Conservation (phyloP, 2,888 invertebrate genomes). For the Ecliptopera silaceata region DNA sequence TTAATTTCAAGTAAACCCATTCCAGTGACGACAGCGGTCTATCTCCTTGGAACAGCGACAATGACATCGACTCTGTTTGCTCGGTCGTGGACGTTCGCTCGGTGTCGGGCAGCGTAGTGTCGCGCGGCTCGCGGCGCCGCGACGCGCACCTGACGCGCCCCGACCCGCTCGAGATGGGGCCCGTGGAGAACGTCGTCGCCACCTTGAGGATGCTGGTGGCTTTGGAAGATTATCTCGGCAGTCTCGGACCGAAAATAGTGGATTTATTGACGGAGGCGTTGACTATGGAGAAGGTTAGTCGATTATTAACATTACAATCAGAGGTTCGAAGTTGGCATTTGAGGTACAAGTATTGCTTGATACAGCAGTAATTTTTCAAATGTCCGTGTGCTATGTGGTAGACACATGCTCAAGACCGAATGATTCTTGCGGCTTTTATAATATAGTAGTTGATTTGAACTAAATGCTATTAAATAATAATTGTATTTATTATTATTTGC, state of each 20-base stretch:
- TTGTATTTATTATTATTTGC: too few species aligned
- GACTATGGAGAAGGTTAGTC: conserved; percentile 87
- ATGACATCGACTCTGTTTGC: conserved; percentile 56
- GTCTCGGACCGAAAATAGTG: conserved; percentile 90
- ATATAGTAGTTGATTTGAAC: too few species aligned
- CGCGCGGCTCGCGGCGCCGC: conserved; percentile 29
- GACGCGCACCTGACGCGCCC: conserved; percentile 16
- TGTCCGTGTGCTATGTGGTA: too few species aligned
- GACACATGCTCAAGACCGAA: too few species aligned
- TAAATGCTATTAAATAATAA: too few species aligned
- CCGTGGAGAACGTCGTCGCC: conserved; percentile 84
- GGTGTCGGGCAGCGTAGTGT: conserved; percentile 40
- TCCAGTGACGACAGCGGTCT: conserved; percentile 55
- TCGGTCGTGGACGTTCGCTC: conserved; percentile 53
- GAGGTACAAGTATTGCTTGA: too few species aligned
- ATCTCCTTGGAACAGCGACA: conserved; percentile 73
- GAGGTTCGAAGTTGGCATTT: too few species aligned
- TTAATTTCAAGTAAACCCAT: background rate
- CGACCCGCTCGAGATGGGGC: conserved; percentile 55
- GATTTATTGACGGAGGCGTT: conserved; percentile 90
- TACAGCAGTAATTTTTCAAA: too few species aligned
- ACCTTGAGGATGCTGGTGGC: conserved; percentile 90
- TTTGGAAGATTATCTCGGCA: conserved; percentile 92
- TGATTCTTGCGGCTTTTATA: too few species aligned
- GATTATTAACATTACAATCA: background rate